Evolutionary conservation across 2,888 invertebrate species (phyloP).

Genomic region (Nephrotoma guestfalica): DNA sequence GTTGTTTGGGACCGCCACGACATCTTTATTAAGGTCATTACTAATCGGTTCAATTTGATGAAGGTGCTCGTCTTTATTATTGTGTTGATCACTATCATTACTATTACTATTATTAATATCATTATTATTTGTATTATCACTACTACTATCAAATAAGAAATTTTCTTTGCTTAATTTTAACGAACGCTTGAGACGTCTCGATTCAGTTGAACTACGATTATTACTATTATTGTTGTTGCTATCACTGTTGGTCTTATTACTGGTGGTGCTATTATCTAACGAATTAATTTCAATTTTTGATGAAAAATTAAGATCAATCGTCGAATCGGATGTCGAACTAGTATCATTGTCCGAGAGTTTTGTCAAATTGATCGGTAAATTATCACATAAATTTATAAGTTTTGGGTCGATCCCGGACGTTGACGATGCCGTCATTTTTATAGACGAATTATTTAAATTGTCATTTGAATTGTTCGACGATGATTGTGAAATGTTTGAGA

Average conservation of each 20-base stretch:
- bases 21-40: neutral
- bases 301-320: constrained; percentile 4
- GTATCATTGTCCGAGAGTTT: constrained; percentile 23
- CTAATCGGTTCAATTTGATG: neutral
- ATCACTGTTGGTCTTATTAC: constrained; percentile 17
- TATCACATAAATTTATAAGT: constrained; percentile 55
- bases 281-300: neutral
- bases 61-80: neutral
- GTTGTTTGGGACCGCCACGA: neutral
- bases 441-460: neutral
- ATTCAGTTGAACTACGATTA: constrained; percentile 14
- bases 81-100: constrained; percentile 21
- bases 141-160: constrained; percentile 29
- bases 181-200: constrained; percentile 27
- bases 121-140: constrained; percentile 18
- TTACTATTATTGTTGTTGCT: constrained; percentile 16
- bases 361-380: constrained; percentile 44
- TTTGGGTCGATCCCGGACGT: constrained; percentile 40
- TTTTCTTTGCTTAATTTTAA: constrained; percentile 31
- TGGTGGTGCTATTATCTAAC: neutral
- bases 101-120: constrained; percentile 16
- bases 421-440: neutral
- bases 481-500: constrained; percentile 16
- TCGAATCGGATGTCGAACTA: constrained; percentile 8
- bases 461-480: constrained; percentile 1